These are phyloP conservation scores for Hermetia illucens DNA, from an alignment of 1,140 invertebrate species.

Conservation along the genomic window DNA sequence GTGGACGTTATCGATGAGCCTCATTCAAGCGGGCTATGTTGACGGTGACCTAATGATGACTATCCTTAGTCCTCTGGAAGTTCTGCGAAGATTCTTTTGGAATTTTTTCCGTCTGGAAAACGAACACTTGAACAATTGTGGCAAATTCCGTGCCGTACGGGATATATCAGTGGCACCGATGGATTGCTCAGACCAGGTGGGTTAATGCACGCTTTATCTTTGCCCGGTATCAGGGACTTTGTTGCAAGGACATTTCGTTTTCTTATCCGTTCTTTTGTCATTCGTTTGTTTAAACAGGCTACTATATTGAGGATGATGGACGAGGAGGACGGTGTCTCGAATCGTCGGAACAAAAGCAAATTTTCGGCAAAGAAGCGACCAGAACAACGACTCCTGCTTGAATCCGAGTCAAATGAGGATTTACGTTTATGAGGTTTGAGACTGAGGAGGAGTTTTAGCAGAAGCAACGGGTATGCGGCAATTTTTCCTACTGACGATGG, in stretches of 20 bases:
- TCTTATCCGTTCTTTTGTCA: neutral
- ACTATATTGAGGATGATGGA: constrained; percentile 94
- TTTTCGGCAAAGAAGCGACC: constrained; percentile 18
- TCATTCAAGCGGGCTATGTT: constrained; percentile 59
- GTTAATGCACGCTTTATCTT: neutral
- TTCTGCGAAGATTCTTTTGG: constrained; percentile 78
- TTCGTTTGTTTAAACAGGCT: constrained; percentile 26
- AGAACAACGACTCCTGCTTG: constrained; percentile 18
- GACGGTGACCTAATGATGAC: constrained; percentile 63
- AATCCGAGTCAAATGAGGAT: constrained; percentile 26
- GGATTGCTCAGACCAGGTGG: constrained; percentile 54
- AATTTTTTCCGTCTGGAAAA: constrained; percentile 89
- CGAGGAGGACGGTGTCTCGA: constrained; percentile 72
- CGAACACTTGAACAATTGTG: constrained; percentile 89
- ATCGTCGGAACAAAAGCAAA: constrained; percentile 29
- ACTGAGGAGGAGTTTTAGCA: too few species aligned
- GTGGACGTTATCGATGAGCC: constrained; percentile 62
- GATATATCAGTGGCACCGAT: constrained; percentile 82
- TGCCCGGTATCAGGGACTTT: neutral
- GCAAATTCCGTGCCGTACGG: constrained; percentile 80
- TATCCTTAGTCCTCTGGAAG: constrained; percentile 65
- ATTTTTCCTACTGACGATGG: too few species aligned
- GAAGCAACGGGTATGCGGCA: too few species aligned
- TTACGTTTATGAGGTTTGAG: constrained; percentile 15
- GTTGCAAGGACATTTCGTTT: constrained; percentile 1